Base-by-base conservation (phyloP, 2,113 vertebrate genomes). In the Pachycephala philippinensis region DNA sequence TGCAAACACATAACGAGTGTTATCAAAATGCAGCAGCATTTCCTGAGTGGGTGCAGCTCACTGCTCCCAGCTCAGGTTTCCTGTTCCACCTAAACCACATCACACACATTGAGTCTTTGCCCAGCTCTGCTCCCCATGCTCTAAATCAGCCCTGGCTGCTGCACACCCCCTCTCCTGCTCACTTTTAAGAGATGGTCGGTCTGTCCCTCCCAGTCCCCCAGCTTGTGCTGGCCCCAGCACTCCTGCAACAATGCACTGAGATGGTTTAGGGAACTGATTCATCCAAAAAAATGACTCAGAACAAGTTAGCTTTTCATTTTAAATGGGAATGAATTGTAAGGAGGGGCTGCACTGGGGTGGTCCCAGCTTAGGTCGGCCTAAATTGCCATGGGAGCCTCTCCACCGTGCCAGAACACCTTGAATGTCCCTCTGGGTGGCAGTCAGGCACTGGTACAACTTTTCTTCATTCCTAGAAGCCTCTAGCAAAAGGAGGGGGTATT, bases 51-150 rank as follows among this genome's bases (percentile, higher is more conserved):
- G 6, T 75, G 37, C 20, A 53, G 61, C 56, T 83, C 50, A 3
- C 10, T 77, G 54, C 33, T 42, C 14, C 45, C 57, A 15, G 31
- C 49, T 71, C 61, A 56, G 47, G 33, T 20, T 47, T 52, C 35
- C 72, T 35, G 14, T 1, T 7, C 5, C 64, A 71, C 39, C 37
- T 44, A 68, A 91, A 74, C 10, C 40, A 23, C 45, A 28, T 1
- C 31, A 45, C 27, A 71, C 44, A 35, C 5, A 30, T 1, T 1
- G 7, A 79, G 31, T 4, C 45, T 57, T 57, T 0, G 0, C 20
- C 40, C 69, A 35, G 31, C 33, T 65, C 42, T 75, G n/a, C 44
- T 68, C 20, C n/a, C 13, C 7, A 0, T 37, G 35, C 77, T 45
- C 66, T 35, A 77, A 11, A 31, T 37, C 52, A 82, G 22, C 31